Base-by-base conservation (phyloP, 1,140 invertebrate species). In the Mactra quadrangularis region DNA sequence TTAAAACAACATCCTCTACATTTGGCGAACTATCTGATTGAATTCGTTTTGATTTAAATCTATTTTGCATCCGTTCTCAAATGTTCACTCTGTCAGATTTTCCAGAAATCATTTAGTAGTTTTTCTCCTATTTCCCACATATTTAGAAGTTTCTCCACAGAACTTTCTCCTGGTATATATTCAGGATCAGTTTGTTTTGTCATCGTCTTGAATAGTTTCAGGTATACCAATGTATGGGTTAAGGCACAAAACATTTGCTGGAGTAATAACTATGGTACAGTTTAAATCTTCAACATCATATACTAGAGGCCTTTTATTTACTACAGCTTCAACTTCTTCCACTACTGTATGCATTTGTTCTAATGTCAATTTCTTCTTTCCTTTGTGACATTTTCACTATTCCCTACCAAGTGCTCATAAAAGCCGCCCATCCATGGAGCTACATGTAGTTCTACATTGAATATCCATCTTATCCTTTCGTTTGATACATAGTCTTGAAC, bases 81-180 rank as follows among this genome's bases (percentile, higher is more conserved):
- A 41, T 66, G 41, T 38, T 66, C 62, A 41, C 41, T 41, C 17
- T 33, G 31, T 35, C 62, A 66, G 22, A 6, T 25, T 66, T 22
- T 13, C 62, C 19, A 45, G 22, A 66, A 45, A 17, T 19, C 6
- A 6, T 71, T 27, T 13, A 52, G 22, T 3, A 71, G 25, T 52
- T 22, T 71, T 71, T 6, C 15, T 17, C 68, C 50, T 71, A 52
- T 25, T 71, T 71, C n/a, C 68, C 68, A 71, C 7, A 71, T 45
- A 7, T 7, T 4, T 31, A 71, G 25, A n/a, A 71, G 68, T 55
- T 71, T 35, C 13, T 71, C 15, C 2, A 19, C 33, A 6, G 45
- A 29, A 33, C 45, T 71, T 9, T 71, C 45, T 4, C 31, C 13
- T 52, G 45, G 45, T 13, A 27, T 45, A 55, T 71, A 71, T 15